phyloP scores from a whole-genome alignment of 2,888 invertebrate species.

The Sinohyriopsis cumingii region DNA sequence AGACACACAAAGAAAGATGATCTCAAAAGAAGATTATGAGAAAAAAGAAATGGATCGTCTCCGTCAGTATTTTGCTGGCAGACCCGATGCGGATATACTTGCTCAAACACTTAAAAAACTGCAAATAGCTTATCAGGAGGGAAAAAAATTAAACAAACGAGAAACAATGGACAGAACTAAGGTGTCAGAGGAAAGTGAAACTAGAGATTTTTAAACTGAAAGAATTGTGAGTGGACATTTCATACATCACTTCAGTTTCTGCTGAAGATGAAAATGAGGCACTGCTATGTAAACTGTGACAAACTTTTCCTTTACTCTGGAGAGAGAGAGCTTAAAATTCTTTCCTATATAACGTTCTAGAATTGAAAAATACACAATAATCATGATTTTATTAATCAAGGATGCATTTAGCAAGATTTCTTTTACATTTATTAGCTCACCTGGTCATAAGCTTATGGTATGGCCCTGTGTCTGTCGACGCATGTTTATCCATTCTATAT shows the following conservation, averaged over 20 bases:
- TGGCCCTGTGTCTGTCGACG: too few species aligned
- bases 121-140: slow-evolving; percentile 58
- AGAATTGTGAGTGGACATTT: background rate
- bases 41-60: slow-evolving; percentile 48
- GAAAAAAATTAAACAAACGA: slow-evolving; percentile 37
- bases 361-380: too few species aligned
- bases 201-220: background rate
- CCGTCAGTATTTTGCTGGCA: slow-evolving; percentile 56
- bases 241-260: background rate
- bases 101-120: slow-evolving; percentile 58
- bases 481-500: too few species aligned
- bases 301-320: background rate
- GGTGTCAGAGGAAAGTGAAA: too few species aligned
- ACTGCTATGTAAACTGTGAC: background rate
- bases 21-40: slow-evolving; percentile 33
- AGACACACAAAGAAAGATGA: slow-evolving; percentile 28
- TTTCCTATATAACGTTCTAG: too few species aligned
- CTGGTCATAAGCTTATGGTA: too few species aligned
- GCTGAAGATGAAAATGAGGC: background rate
- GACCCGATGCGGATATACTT: slow-evolving; percentile 56
- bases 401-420: too few species aligned
- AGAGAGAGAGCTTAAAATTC: too few species aligned
- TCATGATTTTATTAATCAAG: too few species aligned
- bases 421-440: too few species aligned
- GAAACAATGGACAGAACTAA: too few species aligned